Evolutionary conservation across 2,888 invertebrate species (phyloP).

Genomic region (Ptychoptera albimana): DNA sequence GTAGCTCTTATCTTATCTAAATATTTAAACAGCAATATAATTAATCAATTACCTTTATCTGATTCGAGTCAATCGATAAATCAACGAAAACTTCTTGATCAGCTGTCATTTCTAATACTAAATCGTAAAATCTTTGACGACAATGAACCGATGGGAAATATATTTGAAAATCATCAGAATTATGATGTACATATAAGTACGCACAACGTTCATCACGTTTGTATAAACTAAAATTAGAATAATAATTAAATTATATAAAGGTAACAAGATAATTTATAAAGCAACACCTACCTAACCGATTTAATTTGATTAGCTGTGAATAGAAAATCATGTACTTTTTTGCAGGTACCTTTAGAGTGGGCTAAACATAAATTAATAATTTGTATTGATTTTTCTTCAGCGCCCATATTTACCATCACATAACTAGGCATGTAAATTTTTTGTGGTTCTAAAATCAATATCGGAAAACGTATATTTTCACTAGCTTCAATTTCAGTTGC

Average conservation of each 20-base stretch:
- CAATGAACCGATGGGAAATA: conserved; percentile 84
- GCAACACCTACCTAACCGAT: conserved; percentile 17
- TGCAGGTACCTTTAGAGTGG: conserved; percentile 57
- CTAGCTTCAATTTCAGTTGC: conserved; percentile 70
- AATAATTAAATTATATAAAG: conserved; percentile 13
- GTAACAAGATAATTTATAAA: conserved; percentile 2
- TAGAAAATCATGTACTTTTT: conserved; percentile 84
- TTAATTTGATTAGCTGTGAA: conserved; percentile 59
- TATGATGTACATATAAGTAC: conserved; percentile 93
- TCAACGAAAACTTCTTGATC: conserved; percentile 70
- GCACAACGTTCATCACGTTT: conserved; percentile 91
- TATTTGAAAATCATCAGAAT: conserved; percentile 98
- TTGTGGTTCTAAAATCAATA: conserved; percentile 68
- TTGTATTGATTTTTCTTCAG: conserved; percentile 82
- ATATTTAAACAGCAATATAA: too few relatives aligned
- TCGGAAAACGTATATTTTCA: conserved; percentile 75
- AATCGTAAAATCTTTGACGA: conserved; percentile 67
- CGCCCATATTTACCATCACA: conserved; percentile 86
- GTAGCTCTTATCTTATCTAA: too few relatives aligned
- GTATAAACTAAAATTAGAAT: conserved; percentile 49
- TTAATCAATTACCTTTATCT: conserved; percentile 43
- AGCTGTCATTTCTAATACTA: conserved; percentile 73
- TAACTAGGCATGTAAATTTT: conserved; percentile 92
- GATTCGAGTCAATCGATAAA: conserved; percentile 53
- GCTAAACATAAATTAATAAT: conserved; percentile 75